Evolutionary conservation across 2,888 invertebrate genomes (phyloP), one percentile per base, ranked within the genome.

Genomic region (Cosmia trapezina): DNA sequence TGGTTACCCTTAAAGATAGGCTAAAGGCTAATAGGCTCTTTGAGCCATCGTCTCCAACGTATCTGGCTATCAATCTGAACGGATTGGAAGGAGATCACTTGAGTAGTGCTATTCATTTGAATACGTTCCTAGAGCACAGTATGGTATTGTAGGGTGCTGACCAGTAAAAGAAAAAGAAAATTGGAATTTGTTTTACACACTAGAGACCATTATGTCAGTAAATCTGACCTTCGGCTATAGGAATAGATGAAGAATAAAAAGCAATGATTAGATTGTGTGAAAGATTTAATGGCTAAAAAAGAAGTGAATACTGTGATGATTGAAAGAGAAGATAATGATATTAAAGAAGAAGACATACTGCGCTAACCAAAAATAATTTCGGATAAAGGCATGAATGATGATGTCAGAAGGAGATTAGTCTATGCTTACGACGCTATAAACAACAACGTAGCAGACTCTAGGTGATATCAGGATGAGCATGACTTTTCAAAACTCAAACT

Each of bases 11-110:
- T 73, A 45, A 80, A 65, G 19, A 60, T 28, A 67, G 64, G 73
- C 62, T 69, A 54, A 57, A 70, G 66, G 71, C 76, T 83, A 79
- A 81, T 75, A 75, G 71, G 59, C 51, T 70, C 75, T 81, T 71
- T 56, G 73, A 70, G 45, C 73, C 71, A 60, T 75, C 70, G 69
- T 73, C 71, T 76, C 63, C 47, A 33, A 63, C 47, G 60, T 80
- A 70, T 73, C 76, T 72, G 41, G 73, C 66, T 45, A 76, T 75
- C 74, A 72, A 83, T 74, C 72, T 62, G 43, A 75, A 62, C 60
- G 33, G 56, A 67, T 72, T 62, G 71, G 56, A 56, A 60, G 57
- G 14, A 59, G 66, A 76, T 54, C 62, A 56, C 53, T 59, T 65
- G 67, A 70, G 70, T 56, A 60, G 2, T 61, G 67, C 61, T 22